A percentile compares a stretch with the other conserved stretches of the same genome.
These are phyloP conservation scores for Lithobates pipiens DNA, from an alignment of 2,797 vertebrate species.

Conservation along the genomic window DNA sequence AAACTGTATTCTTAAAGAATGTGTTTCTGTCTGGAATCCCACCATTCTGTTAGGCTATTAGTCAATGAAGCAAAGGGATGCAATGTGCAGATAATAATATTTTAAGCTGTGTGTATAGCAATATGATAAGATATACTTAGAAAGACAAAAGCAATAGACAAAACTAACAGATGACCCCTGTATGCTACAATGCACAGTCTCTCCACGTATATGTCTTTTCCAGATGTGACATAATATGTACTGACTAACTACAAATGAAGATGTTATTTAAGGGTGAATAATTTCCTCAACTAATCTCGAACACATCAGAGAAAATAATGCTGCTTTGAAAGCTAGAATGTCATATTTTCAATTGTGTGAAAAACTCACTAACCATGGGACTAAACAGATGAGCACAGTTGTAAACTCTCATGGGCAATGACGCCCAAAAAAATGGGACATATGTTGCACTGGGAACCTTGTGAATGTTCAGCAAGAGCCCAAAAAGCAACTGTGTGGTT, in stretches of 20 bases:
- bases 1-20: too few species aligned
- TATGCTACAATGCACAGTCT: constrained; percentile 26
- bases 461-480: too few species aligned
- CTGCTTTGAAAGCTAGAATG: too few species aligned
- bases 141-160: constrained; percentile 2
- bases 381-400: too few species aligned
- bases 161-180: constrained; percentile 32
- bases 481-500: too few species aligned
- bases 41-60: background rate
- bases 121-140: background rate
- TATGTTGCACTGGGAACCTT: too few species aligned
- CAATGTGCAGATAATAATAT: too few species aligned
- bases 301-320: background rate
- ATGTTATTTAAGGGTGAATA: constrained; percentile 24
- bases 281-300: constrained; percentile 15
- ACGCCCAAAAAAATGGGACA: too few species aligned
- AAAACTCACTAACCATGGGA: too few species aligned
- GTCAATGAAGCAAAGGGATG: background rate
- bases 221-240: constrained; percentile 38
- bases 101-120: background rate
- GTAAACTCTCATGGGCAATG: too few species aligned
- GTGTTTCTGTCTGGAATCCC: background rate
- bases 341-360: background rate
- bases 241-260: constrained; percentile 36
- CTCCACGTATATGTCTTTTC: background rate